Evolutionary conservation across 2,113 vertebrate species (phyloP).

Genomic region (Hippopotamus amphibius): DNA sequence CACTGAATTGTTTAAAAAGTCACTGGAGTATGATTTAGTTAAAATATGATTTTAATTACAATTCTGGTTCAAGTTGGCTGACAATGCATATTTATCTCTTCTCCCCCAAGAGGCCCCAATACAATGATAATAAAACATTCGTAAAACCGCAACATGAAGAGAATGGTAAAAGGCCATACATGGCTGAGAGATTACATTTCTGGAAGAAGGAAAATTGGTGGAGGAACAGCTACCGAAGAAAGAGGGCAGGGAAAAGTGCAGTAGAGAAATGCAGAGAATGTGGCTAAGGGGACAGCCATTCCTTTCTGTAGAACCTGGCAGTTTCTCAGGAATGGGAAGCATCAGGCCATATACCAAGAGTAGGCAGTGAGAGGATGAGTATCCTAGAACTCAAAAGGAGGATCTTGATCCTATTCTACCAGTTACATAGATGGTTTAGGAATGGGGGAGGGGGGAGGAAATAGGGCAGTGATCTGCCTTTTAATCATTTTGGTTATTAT

Average conservation of each 20-base stretch:
- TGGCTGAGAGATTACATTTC: background rate
- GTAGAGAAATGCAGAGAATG: background rate
- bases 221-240: background rate
- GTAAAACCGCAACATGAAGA: background rate
- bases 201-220: background rate
- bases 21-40: background rate
- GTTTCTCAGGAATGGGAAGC: background rate
- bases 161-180: background rate
- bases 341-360: background rate
- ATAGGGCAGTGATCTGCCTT: background rate
- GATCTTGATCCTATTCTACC: background rate
- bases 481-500: background rate
- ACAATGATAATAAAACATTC: background rate
- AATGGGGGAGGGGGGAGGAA: background rate
- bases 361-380: background rate
- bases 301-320: background rate
- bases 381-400: background rate
- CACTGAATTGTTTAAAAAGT: background rate
- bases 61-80: background rate
- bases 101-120: background rate
- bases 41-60: background rate
- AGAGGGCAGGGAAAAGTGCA: background rate
- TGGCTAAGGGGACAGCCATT: background rate
- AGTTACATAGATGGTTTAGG: background rate
- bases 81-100: background rate